These are phyloP conservation scores for Drosophila mettleri DNA, from an alignment of 2,888 invertebrate species.

Conservation along the genomic window DNA sequence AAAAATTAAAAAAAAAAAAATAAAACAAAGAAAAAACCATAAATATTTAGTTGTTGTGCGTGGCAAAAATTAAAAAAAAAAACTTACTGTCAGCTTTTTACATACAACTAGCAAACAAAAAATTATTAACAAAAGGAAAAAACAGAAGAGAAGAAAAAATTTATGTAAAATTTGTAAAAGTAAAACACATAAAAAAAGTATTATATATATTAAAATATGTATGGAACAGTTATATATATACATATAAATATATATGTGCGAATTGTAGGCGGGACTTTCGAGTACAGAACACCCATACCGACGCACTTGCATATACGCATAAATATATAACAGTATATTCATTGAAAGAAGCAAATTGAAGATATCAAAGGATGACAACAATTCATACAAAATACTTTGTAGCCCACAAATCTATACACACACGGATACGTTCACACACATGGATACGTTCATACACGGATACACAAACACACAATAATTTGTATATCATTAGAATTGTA, in stretches of 20 bases:
- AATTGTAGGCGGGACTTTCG: slow-evolving; percentile 5
- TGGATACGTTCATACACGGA: slow-evolving; percentile 7
- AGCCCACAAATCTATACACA: slow-evolving; percentile 10
- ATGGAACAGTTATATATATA: slow-evolving; percentile 15
- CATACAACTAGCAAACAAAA: slow-evolving; percentile 4
- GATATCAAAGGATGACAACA: slow-evolving; percentile 7
- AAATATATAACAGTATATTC: slow-evolving; percentile 53
- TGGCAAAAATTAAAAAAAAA: slow-evolving; percentile 9
- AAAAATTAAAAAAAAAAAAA: neutral
- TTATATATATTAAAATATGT: slow-evolving; percentile 48
- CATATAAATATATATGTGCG: neutral
- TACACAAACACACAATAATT: slow-evolving; percentile 33
- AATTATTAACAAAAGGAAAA: neutral
- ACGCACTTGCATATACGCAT: slow-evolving; percentile 13
- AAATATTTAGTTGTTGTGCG: slow-evolving; percentile 47
- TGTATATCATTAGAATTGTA: slow-evolving; percentile 78
- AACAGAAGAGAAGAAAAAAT: slow-evolving; percentile 6
- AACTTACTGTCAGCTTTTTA: slow-evolving; percentile 44
- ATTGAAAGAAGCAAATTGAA: slow-evolving; percentile 19
- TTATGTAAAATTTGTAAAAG: slow-evolving; percentile 39
- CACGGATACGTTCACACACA: slow-evolving; percentile 9
- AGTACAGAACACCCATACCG: slow-evolving; percentile 14
- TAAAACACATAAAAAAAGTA: slow-evolving; percentile 33
- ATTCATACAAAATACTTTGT: slow-evolving; percentile 22
- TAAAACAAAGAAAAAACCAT: neutral